phyloP scores from a whole-genome alignment of 2,888 invertebrate genomes.

The Venusia cambrica region DNA sequence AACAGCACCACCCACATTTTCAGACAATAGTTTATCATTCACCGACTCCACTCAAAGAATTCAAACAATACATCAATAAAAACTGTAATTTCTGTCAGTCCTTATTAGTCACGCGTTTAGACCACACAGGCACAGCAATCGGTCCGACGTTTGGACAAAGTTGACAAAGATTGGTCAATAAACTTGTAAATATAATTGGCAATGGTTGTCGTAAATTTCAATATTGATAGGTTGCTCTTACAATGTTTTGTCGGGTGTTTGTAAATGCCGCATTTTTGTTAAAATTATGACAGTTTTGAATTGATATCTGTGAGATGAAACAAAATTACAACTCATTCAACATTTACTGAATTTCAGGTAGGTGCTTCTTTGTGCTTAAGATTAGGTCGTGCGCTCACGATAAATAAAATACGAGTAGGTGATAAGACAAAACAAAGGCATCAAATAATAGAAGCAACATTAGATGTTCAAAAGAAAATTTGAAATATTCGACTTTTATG shows the following conservation, averaged over 20 bases:
- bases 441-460: too few species aligned
- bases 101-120: constrained; percentile 28
- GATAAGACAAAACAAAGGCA: too few species aligned
- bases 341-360: too few species aligned
- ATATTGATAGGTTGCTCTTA: constrained; percentile 56
- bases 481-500: too few species aligned
- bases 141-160: constrained; percentile 42
- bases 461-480: too few species aligned
- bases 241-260: constrained; percentile 51
- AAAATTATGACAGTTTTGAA: too few species aligned
- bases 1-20: constrained; percentile 16
- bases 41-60: constrained; percentile 1
- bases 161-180: constrained; percentile 45
- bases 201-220: constrained; percentile 66
- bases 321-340: too few species aligned
- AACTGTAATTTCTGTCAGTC: constrained; percentile 21
- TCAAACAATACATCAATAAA: constrained; percentile 22
- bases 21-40: constrained; percentile 8
- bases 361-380: too few species aligned
- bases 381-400: too few species aligned
- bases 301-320: too few species aligned
- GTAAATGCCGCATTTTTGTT: constrained; percentile 32
- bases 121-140: constrained; percentile 40
- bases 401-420: too few species aligned
- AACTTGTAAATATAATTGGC: constrained; percentile 59